Conservation (phyloP, 1,140 invertebrate genomes). For the Brachionus calyciflorus region DNA sequence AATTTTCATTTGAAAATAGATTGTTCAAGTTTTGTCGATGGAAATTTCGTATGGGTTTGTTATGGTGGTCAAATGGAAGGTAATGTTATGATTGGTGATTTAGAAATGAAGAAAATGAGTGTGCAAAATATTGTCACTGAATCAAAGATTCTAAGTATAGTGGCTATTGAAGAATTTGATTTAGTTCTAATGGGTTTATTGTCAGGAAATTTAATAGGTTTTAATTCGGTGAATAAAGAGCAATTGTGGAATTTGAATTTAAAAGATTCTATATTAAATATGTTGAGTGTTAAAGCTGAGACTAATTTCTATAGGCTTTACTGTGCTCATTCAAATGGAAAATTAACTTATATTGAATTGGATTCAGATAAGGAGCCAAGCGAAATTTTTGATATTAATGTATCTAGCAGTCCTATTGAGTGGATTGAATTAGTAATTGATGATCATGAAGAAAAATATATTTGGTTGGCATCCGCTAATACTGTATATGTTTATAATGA, state of each 20-base stretch:
- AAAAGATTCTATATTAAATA: constrained; percentile 2
- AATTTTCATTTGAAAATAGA: constrained; percentile 39
- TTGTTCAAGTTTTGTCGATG: constrained; percentile 12
- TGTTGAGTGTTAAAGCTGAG: background rate
- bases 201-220: constrained; percentile 19
- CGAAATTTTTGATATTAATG: constrained; percentile 63
- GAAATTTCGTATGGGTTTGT: constrained; percentile 61
- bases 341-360: constrained; percentile 61
- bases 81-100: constrained; percentile 56
- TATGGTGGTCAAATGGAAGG: constrained; percentile 58
- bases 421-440: constrained; percentile 53
- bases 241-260: constrained; percentile 12
- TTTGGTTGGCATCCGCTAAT: constrained; percentile 38
- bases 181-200: background rate
- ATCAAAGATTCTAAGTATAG: constrained; percentile 15
- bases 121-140: constrained; percentile 56
- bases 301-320: constrained; percentile 54
- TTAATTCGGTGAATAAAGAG: constrained; percentile 1
- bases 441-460: background rate
- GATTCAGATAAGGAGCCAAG: background rate
- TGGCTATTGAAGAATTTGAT: background rate
- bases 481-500: constrained; percentile 24
- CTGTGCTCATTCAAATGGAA: constrained; percentile 63
- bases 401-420: constrained; percentile 62
- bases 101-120: constrained; percentile 58